A percentile compares a stretch with the other conserved stretches of the same genome.
phyloP scores from a whole-genome alignment of 2,113 vertebrate species.

The Antennarius striatus region DNA sequence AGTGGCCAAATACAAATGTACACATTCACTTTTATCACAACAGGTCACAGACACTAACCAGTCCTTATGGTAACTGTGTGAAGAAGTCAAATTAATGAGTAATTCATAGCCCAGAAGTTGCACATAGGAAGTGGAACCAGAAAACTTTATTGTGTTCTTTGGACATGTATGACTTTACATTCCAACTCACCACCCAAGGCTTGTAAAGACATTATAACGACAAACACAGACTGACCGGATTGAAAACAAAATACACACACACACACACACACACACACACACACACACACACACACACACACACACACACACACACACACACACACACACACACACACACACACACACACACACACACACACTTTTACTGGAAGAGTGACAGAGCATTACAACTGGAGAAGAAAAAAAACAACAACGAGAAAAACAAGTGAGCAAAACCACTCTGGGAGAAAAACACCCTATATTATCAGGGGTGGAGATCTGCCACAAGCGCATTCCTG shows the following conservation, averaged over 20 bases:
- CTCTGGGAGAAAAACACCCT: conserved; percentile 69
- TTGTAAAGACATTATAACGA: conserved; percentile 73
- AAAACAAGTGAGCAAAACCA: conserved; percentile 76
- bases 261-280: conserved; percentile 25
- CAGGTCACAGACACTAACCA: conserved; percentile 18
- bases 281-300: conserved; percentile 21
- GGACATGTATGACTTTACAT: conserved; percentile 68
- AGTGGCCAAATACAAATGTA: background rate
- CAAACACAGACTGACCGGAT: conserved; percentile 72
- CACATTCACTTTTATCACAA: conserved; percentile 32
- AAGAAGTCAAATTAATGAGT: conserved; percentile 51
- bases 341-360: conserved; percentile 24
- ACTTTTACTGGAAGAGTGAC: conserved; percentile 75
- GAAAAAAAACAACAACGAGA: conserved; percentile 47
- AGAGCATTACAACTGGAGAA: conserved; percentile 59
- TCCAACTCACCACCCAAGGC: conserved; percentile 57
- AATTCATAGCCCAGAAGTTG: conserved; percentile 42
- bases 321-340: conserved; percentile 29
- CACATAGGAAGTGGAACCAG: conserved; percentile 53
- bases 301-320: conserved; percentile 2
- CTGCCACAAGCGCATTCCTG: conserved; percentile 75
- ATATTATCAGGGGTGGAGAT: conserved; percentile 76
- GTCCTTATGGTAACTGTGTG: conserved; percentile 36
- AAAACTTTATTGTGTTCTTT: conserved; percentile 58
- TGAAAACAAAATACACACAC: conserved; percentile 60